phyloP scores from a whole-genome alignment of 2,797 vertebrate species.

The Scolopax bukidnonensis region DNA sequence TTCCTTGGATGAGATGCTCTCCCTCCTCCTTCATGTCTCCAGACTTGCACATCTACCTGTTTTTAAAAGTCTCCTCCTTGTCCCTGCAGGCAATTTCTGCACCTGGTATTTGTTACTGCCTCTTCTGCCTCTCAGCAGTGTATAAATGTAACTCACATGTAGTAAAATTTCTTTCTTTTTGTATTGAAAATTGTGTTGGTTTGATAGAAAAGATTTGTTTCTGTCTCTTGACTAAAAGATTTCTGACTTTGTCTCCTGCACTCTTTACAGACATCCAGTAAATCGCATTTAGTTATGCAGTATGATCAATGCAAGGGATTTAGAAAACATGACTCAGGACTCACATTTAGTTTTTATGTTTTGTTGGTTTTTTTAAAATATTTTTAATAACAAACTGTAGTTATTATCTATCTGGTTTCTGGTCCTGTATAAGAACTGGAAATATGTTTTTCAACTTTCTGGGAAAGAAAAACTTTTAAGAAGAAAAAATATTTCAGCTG shows the following conservation, averaged over 20 bases:
- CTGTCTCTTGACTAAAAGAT: neutral
- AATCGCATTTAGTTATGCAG: neutral
- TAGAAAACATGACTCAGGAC: neutral
- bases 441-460: neutral
- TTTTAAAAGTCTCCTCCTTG: neutral
- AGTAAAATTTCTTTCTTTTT: neutral
- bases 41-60: neutral
- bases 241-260: neutral
- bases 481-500: neutral
- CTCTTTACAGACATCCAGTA: neutral
- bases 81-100: neutral
- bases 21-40: neutral
- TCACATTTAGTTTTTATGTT: neutral
- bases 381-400: neutral
- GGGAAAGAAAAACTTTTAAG: neutral
- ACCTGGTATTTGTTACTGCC: neutral
- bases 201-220: neutral
- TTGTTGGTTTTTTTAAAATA: neutral
- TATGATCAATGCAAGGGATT: neutral
- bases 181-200: neutral
- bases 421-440: neutral
- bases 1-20: rapidly evolving
- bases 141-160: neutral
- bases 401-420: neutral
- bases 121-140: neutral